These are phyloP conservation scores for Zeus faber DNA, from an alignment of 2,113 vertebrate species.

Conservation along the genomic window DNA sequence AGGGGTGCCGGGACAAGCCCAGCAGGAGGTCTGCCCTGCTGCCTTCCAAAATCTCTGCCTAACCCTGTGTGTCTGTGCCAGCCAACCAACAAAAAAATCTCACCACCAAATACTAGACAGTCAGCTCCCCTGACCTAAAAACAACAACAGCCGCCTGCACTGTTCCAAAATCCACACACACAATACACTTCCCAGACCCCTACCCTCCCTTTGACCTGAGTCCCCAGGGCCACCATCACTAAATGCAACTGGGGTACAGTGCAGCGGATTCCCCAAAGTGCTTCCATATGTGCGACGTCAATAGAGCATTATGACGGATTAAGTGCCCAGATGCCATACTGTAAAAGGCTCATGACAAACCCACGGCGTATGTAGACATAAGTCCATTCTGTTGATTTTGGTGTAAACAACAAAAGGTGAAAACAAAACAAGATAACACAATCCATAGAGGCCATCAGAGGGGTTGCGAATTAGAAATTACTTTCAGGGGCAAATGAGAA, in stretches of 20 bases:
- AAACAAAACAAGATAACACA: too few species aligned
- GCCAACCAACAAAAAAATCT: constrained; percentile 55
- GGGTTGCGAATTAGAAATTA: too few species aligned
- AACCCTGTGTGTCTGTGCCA: constrained; percentile 65
- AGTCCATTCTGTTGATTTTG: not conserved
- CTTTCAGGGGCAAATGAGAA: too few species aligned
- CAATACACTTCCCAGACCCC: constrained; percentile 70
- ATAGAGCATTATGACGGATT: constrained; percentile 17
- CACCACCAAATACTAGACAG: constrained; percentile 66
- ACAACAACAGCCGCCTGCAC: constrained; percentile 67
- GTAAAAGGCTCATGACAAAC: constrained; percentile 11
- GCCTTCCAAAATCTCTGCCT: constrained; percentile 67
- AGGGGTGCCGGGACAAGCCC: constrained; percentile 60
- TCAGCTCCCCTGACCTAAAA: constrained; percentile 74
- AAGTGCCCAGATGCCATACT: constrained; percentile 27
- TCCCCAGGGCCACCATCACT: constrained; percentile 42
- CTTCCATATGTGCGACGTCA: constrained; percentile 34
- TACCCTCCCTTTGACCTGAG: constrained; percentile 65
- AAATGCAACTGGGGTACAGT: constrained; percentile 47
- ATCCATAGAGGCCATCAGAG: too few species aligned
- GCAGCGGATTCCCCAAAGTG: constrained; percentile 21
- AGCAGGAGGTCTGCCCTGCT: constrained; percentile 70
- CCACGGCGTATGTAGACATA: not conserved
- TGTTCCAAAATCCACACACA: constrained; percentile 57
- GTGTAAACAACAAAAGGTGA: not conserved